These are phyloP conservation scores for Rhingia rostrata DNA, from an alignment of 2,888 invertebrate genomes.

Conservation along the genomic window DNA sequence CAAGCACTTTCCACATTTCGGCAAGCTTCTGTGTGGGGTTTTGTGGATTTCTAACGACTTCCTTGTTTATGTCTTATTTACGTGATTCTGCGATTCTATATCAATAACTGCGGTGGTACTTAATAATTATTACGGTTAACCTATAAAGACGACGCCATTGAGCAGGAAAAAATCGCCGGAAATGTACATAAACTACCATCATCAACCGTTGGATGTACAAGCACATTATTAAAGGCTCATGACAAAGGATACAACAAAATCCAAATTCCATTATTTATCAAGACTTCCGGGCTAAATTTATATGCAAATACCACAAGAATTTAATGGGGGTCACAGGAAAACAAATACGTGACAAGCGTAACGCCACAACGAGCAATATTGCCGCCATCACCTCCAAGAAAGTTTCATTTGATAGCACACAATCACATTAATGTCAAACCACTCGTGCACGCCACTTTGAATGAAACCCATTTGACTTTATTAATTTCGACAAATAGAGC, in stretches of 20 bases:
- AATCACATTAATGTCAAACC: conserved; percentile 27
- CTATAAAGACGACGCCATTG: background rate
- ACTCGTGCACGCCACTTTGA: conserved; percentile 7
- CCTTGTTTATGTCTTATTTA: background rate
- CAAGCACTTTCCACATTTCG: too few species aligned
- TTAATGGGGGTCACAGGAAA: background rate
- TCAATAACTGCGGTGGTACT: background rate
- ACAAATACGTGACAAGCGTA: conserved; percentile 42
- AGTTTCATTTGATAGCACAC: background rate
- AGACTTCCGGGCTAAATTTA: conserved; percentile 9
- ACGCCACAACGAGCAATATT: conserved; percentile 4
- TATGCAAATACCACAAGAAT: conserved; percentile 32
- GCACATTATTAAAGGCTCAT: conserved; percentile 4
- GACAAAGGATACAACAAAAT: conserved; percentile 6
- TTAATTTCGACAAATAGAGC: conserved; percentile 10
- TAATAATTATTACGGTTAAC: conserved; percentile 1
- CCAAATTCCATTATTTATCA: conserved; percentile 9
- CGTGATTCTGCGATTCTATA: background rate
- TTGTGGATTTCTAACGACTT: background rate
- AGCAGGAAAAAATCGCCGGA: background rate
- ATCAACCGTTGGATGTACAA: background rate
- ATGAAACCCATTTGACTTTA: conserved; percentile 11
- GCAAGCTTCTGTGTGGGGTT: too few species aligned
- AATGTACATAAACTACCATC: background rate
- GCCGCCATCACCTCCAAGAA: conserved; percentile 8